Evolutionary conservation across 2,797 vertebrate genomes (phyloP).

Genomic region (Harpagifer antarcticus): DNA sequence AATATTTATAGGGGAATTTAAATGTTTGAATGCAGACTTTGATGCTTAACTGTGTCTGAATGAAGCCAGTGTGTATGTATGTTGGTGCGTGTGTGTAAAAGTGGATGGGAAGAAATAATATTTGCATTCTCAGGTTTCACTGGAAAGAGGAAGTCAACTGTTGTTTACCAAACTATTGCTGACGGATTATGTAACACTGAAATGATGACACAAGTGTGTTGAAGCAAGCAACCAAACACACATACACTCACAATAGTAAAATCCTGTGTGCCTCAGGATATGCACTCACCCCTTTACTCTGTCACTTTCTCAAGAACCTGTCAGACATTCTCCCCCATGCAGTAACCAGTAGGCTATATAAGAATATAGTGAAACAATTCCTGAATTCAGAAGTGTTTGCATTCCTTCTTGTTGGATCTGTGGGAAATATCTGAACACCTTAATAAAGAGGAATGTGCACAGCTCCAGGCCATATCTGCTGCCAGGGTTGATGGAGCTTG

Average conservation of each 20-base stretch:
- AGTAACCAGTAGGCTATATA: conserved; percentile 21
- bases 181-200: conserved; percentile 61
- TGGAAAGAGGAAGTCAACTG: conserved; percentile 58
- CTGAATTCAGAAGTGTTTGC: conserved; percentile 32
- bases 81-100: conserved; percentile 1
- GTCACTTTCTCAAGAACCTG: conserved; percentile 11
- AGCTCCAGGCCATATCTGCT: conserved; percentile 25
- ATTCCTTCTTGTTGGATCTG: conserved; percentile 50
- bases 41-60: neutral
- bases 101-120: conserved; percentile 25
- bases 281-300: neutral
- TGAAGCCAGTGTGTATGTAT: neutral
- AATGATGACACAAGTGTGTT: conserved; percentile 45
- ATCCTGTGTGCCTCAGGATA: conserved; percentile 4
- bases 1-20: neutral
- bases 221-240: conserved; percentile 15
- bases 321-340: conserved; percentile 32
- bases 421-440: conserved; percentile 37
- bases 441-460: conserved; percentile 16
- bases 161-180: conserved; percentile 72
- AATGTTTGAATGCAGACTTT: conserved; percentile 1
- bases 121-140: conserved; percentile 39
- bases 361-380: conserved; percentile 60
- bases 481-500: neutral
- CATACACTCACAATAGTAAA: conserved; percentile 6